Evolutionary conservation across 1,140 invertebrate species (phyloP).

Genomic region (Zaprionus camerounensis): DNA sequence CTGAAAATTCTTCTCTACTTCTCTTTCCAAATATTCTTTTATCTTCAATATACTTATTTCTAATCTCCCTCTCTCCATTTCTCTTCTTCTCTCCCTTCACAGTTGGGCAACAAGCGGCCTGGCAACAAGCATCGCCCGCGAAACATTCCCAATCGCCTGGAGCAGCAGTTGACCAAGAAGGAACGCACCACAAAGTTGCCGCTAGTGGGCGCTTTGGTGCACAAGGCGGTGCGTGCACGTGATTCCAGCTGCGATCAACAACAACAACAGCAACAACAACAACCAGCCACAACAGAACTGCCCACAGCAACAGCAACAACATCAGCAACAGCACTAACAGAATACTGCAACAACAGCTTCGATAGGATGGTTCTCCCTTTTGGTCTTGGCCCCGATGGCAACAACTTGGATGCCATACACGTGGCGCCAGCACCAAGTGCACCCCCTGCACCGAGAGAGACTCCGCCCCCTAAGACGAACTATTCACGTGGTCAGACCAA

Average conservation of each 20-base stretch:
- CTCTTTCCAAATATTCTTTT: no score
- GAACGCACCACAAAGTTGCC: slow-evolving; percentile 63
- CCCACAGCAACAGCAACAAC: not conserved
- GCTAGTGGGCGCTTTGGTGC: slow-evolving; percentile 64
- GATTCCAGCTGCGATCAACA: not conserved
- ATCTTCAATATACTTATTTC: no score
- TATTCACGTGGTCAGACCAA: slow-evolving; percentile 73
- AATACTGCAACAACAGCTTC: slow-evolving; percentile 13
- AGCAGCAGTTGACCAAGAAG: slow-evolving; percentile 54
- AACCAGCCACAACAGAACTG: not conserved
- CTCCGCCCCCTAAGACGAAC: slow-evolving; percentile 42
- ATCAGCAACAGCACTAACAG: slow-evolving; percentile 1
- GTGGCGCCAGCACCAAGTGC: slow-evolving; percentile 71
- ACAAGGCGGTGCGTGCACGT: slow-evolving; percentile 54
- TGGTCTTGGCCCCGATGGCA: slow-evolving; percentile 76
- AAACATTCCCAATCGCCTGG: slow-evolving; percentile 20
- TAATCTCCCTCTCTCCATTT: no score
- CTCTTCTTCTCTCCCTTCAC: not conserved
- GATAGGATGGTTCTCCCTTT: slow-evolving; percentile 74
- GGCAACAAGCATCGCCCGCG: slow-evolving; percentile 57
- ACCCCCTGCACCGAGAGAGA: slow-evolving; percentile 59
- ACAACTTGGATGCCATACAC: slow-evolving; percentile 69
- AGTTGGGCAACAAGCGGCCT: slow-evolving; percentile 52
- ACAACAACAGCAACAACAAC: slow-evolving; percentile 7
- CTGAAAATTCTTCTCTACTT: not conserved